Conservation (phyloP, 2,888 invertebrate genomes). For the Acleris emargana region DNA sequence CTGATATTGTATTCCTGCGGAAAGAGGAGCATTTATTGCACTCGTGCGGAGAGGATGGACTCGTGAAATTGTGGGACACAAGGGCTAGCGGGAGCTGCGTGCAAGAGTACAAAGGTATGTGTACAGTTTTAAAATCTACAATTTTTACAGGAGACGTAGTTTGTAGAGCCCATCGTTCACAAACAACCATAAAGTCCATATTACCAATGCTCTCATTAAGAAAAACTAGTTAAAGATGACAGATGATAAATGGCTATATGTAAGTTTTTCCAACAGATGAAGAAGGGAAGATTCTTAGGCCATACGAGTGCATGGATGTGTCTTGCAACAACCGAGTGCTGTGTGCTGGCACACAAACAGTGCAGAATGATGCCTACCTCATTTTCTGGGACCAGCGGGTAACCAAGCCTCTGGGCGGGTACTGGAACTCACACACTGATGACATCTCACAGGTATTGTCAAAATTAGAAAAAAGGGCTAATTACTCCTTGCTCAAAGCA, state of each 20-base stretch:
- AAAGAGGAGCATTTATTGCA: constrained; percentile 84
- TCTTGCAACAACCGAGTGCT: constrained; percentile 87
- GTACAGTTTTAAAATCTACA: background rate
- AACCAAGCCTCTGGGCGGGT: constrained; percentile 87
- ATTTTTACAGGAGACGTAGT: background rate
- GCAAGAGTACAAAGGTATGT: constrained; percentile 65
- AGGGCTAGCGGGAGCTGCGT: constrained; percentile 74
- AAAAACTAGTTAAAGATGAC: no score
- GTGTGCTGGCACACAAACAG: constrained; percentile 89
- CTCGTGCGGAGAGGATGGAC: constrained; percentile 82
- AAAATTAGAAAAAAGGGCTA: no score
- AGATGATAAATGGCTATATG: no score
- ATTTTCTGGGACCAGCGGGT: constrained; percentile 92
- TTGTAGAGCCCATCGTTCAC: no score
- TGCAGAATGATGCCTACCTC: constrained; percentile 88
- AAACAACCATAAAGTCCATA: no score
- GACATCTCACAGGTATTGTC: constrained; percentile 88
- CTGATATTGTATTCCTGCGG: constrained; percentile 84
- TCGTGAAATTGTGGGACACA: constrained; percentile 86
- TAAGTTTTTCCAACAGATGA: constrained; percentile 42
- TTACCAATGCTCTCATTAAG: no score
- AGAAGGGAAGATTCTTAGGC: constrained; percentile 72
- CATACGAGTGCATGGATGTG: constrained; percentile 89
- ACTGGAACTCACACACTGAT: constrained; percentile 92
- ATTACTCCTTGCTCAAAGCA: no score